Evolutionary conservation across 1,140 invertebrate species (phyloP).

Genomic region (Hypsibius dujardini): DNA sequence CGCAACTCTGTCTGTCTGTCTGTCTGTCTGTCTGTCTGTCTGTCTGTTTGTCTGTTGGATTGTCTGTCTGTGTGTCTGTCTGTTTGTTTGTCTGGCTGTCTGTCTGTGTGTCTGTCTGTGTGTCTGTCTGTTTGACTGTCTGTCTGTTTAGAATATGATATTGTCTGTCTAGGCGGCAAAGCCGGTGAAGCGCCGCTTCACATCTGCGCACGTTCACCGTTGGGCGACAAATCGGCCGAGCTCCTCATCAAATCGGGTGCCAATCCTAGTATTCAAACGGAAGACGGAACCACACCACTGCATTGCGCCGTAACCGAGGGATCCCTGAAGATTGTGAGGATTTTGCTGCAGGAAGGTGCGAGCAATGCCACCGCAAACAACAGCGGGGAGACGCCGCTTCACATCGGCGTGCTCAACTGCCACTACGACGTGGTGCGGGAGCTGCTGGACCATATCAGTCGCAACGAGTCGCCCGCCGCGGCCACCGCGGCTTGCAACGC

Average conservation of each 20-base stretch:
- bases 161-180: slow-evolving; percentile 43
- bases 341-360: slow-evolving; percentile 72
- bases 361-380: not conserved
- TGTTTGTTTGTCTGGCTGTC: too few species aligned
- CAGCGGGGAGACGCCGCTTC: slow-evolving; percentile 37
- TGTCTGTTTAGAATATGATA: too few species aligned
- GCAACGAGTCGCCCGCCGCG: not conserved
- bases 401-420: slow-evolving; percentile 37
- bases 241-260: slow-evolving; percentile 95
- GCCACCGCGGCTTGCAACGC: slow-evolving; percentile 34
- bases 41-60: not conserved
- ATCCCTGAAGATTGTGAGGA: slow-evolving; percentile 51
- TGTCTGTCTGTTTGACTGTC: too few species aligned
- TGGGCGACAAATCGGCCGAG: slow-evolving; percentile 83
- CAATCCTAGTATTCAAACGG: slow-evolving; percentile 34
- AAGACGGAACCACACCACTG: slow-evolving; percentile 85
- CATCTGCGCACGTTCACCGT: slow-evolving; percentile 73
- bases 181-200: slow-evolving; percentile 72
- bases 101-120: too few species aligned
- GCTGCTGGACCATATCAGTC: slow-evolving; percentile 28
- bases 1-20: not conserved
- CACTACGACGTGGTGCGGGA: slow-evolving; percentile 35
- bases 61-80: too few species aligned
- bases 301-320: slow-evolving; percentile 46
- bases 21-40: not conserved